Percentiles rank a stretch among this genome's conserved stretches.
Evolutionary conservation across 1,140 invertebrate genomes (phyloP).

Genomic region (Archivesica marissinica): DNA sequence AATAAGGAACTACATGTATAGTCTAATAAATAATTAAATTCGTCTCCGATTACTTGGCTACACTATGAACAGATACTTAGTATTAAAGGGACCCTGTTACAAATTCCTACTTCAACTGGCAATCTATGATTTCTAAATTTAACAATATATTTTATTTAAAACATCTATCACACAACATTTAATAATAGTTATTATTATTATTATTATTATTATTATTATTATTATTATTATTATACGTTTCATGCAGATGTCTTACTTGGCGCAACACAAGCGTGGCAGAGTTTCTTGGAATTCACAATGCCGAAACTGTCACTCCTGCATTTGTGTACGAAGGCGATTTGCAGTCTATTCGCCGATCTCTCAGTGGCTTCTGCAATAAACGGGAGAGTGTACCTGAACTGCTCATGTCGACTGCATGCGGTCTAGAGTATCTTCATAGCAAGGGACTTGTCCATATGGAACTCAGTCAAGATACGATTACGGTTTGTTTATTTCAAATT

Average conservation of each 20-base stretch:
- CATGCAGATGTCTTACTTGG: constrained; percentile 61
- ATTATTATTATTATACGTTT: too few species aligned
- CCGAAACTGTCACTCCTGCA: constrained; percentile 52
- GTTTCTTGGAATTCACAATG: constrained; percentile 70
- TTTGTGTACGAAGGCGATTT: constrained; percentile 70
- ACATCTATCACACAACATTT: too few species aligned
- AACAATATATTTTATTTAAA: neutral
- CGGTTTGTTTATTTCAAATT: too few species aligned
- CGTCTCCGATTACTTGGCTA: too few species aligned
- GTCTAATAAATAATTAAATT: too few species aligned
- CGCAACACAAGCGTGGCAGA: constrained; percentile 45
- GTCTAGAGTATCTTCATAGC: constrained; percentile 71
- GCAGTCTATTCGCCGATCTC: constrained; percentile 60
- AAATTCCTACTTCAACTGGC: too few species aligned
- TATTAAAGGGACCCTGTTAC: too few species aligned
- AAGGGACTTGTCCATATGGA: constrained; percentile 77
- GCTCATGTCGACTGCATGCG: constrained; percentile 50
- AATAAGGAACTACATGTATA: too few species aligned
- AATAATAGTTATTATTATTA: too few species aligned
- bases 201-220: too few species aligned
- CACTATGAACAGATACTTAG: too few species aligned
- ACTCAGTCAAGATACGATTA: constrained; percentile 73
- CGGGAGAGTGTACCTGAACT: constrained; percentile 58
- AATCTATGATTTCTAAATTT: neutral
- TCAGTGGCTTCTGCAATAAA: constrained; percentile 49